Base-by-base conservation (phyloP, 2,797 vertebrate genomes). In the Poecile montanus region DNA sequence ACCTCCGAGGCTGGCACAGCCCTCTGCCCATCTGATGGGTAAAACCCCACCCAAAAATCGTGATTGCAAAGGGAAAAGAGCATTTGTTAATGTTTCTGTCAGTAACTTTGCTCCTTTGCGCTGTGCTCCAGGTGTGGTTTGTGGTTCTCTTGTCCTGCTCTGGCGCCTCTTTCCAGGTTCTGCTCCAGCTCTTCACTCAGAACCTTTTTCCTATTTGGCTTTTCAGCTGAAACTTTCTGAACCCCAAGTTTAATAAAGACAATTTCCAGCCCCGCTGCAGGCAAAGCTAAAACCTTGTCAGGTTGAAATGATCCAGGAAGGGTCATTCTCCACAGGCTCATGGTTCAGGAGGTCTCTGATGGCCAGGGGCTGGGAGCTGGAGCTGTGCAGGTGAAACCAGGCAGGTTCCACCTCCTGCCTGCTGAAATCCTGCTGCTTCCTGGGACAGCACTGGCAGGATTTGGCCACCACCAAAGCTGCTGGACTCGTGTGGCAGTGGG, bases 41-140 rank as follows among this genome's bases (percentile, higher is more conserved):
- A 4, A 62, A 74, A 8, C 7, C 19, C 6, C 45, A 8, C 22
- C n/a, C 6, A n/a, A 6, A 19, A 66, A 17, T 2, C 2, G 2
- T 3, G 20, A 42, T 4, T 88, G 61, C 53, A 32, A 4, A 32
- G 45, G 21, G 17, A 29, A 53, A 36, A 34, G 2, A 4, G 4
- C 17, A 1, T 27, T 51, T 5, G 13, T 2, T 30, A 2, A 5
- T 0, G 1, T 61, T 79, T 34, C 47, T 30, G 1, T 13, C 25
- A 18, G 2, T 26, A 5, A 26, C 19, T 57, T 30, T 48, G 34
- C 51, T 40, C 10, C 0, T 11, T 25, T 23, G 53, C 10, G 2
- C 11, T 30, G 47, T 17, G 26, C 26, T 40, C 29, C 23, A 13
- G 13, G 10, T 21, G 62, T 27, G 51, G 19, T 5, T 79, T 26